Evolutionary conservation across 2,797 vertebrate genomes (phyloP).

Genomic region (Gambusia yucatana): DNA sequence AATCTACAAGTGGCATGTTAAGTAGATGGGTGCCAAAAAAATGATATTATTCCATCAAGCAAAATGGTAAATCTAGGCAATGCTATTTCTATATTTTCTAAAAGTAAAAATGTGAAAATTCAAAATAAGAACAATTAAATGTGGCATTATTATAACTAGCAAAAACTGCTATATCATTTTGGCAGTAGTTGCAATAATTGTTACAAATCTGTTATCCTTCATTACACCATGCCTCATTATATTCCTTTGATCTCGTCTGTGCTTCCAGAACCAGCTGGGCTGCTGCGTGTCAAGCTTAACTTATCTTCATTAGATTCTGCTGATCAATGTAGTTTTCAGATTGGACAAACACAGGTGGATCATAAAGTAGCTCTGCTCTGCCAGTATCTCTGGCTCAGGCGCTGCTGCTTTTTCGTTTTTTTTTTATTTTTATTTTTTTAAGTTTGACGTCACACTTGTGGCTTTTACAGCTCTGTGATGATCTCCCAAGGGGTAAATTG

Average conservation of each 20-base stretch:
- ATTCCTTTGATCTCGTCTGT: background rate
- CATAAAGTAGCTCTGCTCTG: background rate
- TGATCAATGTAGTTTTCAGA: background rate
- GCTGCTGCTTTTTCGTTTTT: background rate
- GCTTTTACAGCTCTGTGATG: background rate
- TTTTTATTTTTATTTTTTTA: background rate
- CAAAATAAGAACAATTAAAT: background rate
- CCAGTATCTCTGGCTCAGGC: background rate
- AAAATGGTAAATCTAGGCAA: background rate
- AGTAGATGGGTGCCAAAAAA: background rate
- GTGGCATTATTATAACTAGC: background rate
- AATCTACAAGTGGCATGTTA: background rate
- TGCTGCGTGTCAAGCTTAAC: background rate
- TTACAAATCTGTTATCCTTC: background rate
- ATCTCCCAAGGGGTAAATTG: background rate
- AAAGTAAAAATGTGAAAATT: background rate
- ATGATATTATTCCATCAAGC: background rate
- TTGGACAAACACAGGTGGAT: background rate
- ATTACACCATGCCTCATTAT: background rate
- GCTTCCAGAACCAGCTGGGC: background rate
- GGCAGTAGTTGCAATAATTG: background rate
- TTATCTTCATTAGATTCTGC: background rate
- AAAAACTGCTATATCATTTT: background rate
- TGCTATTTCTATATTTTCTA: background rate
- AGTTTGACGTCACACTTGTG: background rate